A percentile compares a stretch with the other conserved stretches of the same genome.
phyloP scores from a whole-genome alignment of 2,888 invertebrate genomes.

The Cantharis flavilabris region DNA sequence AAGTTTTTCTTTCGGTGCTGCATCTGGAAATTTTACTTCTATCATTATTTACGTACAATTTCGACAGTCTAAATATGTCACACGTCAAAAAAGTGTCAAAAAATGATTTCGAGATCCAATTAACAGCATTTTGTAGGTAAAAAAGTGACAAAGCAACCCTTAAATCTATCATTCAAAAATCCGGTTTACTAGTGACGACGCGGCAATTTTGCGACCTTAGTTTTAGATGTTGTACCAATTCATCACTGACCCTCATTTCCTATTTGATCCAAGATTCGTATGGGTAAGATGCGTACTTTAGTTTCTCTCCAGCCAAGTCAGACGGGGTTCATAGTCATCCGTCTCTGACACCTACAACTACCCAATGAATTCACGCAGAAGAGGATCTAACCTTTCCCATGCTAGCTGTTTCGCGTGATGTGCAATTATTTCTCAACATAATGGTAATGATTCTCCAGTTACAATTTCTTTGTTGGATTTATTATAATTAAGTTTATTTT shows the following conservation, averaged over 20 bases:
- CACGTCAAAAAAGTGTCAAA: neutral
- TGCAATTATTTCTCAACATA: slow-evolving; percentile 31
- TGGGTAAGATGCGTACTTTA: slow-evolving; percentile 34
- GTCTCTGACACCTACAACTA: slow-evolving; percentile 43
- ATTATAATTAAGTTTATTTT: neutral
- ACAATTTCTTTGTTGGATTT: neutral
- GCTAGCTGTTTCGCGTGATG: slow-evolving; percentile 27
- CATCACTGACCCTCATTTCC: slow-evolving; percentile 39
- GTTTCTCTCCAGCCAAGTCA: slow-evolving; percentile 33
- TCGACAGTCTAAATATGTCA: neutral
- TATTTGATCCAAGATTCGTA: slow-evolving; percentile 17
- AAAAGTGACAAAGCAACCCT: neutral
- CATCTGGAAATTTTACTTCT: slow-evolving; percentile 18
- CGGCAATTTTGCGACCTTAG: slow-evolving; percentile 38
- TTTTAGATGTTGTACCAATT: slow-evolving; percentile 38
- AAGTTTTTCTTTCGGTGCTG: neutral
- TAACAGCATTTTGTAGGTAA: neutral
- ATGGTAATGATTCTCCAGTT: slow-evolving; percentile 13
- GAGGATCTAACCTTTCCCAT: slow-evolving; percentile 38
- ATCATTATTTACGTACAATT: slow-evolving; percentile 5
- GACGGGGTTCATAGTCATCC: slow-evolving; percentile 39
- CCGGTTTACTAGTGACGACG: slow-evolving; percentile 28
- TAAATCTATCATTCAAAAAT: slow-evolving; percentile 26
- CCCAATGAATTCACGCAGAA: slow-evolving; percentile 38
- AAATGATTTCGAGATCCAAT: neutral